A percentile compares a stretch with the other conserved stretches of the same genome.
These are phyloP conservation scores for Morphnarchus princeps DNA, from an alignment of 2,113 vertebrate genomes.

Conservation along the genomic window DNA sequence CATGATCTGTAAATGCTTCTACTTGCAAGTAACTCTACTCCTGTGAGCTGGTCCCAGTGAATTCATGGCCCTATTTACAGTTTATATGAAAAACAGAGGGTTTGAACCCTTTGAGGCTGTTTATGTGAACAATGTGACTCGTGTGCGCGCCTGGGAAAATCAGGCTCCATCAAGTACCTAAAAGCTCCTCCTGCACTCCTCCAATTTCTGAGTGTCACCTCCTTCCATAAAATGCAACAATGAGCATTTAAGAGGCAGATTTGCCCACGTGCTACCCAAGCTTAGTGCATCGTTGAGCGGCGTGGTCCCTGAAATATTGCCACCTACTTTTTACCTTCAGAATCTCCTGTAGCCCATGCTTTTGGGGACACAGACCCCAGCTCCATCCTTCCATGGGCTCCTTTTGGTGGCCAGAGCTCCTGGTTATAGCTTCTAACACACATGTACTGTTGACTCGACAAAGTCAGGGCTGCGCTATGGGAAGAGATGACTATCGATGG, in stretches of 20 bases:
- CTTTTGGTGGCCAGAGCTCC: background rate
- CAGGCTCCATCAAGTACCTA: background rate
- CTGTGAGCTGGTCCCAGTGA: background rate
- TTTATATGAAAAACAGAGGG: background rate
- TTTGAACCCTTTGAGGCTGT: background rate
- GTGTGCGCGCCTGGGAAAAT: background rate
- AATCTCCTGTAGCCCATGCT: background rate
- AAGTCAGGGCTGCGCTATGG: background rate
- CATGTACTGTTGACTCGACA: background rate
- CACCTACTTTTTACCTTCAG: background rate
- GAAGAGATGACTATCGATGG: background rate
- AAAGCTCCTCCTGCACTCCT: background rate
- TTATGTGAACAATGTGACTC: background rate
- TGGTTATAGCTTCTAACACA: background rate
- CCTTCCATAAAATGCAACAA: background rate
- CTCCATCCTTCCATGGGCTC: background rate
- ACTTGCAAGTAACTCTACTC: background rate
- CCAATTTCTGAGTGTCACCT: background rate
- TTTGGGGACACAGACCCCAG: background rate
- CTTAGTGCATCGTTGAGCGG: background rate
- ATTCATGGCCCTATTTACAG: background rate
- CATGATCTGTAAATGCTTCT: background rate
- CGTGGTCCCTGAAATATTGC: background rate
- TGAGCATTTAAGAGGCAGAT: background rate
- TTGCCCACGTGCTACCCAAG: background rate